Evolutionary conservation across 2,888 invertebrate species (phyloP).

Genomic region (Nomada fabriciana): DNA sequence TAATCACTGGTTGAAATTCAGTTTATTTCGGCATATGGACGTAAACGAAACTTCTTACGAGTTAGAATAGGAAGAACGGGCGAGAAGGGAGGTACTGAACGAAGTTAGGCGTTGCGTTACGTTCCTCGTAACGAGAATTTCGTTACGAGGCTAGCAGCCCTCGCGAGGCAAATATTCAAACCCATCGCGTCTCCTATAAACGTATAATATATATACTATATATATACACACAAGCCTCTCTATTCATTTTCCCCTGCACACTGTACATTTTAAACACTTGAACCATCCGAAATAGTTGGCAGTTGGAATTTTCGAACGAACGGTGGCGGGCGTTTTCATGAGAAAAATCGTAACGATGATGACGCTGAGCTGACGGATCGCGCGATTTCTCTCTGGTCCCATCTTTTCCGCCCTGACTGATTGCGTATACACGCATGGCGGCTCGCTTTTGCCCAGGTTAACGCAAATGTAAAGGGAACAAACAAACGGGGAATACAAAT

Average conservation of each 20-base stretch:
- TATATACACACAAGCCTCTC: constrained; percentile 66
- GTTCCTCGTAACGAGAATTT: too few relatives aligned
- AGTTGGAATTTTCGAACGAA: background rate
- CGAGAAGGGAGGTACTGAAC: constrained; percentile 24
- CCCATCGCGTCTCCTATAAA: constrained; percentile 57
- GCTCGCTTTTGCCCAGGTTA: constrained; percentile 73
- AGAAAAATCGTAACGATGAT: constrained; percentile 29
- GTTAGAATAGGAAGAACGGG: constrained; percentile 21
- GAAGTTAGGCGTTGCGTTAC: constrained; percentile 62
- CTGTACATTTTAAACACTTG: background rate
- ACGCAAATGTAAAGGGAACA: constrained; percentile 75
- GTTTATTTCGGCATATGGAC: constrained; percentile 67
- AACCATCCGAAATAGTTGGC: background rate
- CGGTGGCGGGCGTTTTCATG: constrained; percentile 7
- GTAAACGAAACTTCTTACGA: constrained; percentile 64
- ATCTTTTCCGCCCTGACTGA: constrained; percentile 70
- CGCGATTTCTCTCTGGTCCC: constrained; percentile 43
- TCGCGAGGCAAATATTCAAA: constrained; percentile 69
- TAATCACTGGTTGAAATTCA: constrained; percentile 46
- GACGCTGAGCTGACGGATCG: constrained; percentile 49
- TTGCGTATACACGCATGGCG: constrained; percentile 70
- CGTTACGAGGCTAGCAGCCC: constrained; percentile 81
- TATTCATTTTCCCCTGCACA: constrained; percentile 60
- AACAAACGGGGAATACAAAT: constrained; percentile 83
- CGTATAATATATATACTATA: constrained; percentile 40